These are phyloP conservation scores for Mus spretus DNA, from an alignment of 2,797 vertebrate species.

Conservation along the genomic window DNA sequence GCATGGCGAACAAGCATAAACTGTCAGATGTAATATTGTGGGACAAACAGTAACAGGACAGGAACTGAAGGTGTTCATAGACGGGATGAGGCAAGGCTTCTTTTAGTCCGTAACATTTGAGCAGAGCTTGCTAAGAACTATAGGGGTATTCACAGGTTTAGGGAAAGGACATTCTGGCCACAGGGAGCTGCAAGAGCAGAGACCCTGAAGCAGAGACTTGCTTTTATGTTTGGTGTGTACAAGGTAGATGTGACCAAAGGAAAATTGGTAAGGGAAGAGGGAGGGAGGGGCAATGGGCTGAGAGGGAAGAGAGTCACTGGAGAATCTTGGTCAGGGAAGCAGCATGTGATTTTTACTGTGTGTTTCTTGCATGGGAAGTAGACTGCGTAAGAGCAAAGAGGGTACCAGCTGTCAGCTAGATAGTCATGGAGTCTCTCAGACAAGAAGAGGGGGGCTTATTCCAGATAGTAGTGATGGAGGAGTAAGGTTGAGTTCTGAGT, in stretches of 20 bases:
- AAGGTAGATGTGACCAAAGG: not conserved
- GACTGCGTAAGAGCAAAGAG: not conserved
- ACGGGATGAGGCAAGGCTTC: not conserved
- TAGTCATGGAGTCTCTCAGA: not conserved
- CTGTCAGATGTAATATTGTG: not conserved
- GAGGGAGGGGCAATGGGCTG: not conserved
- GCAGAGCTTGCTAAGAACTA: constrained; percentile 8
- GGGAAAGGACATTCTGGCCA: not conserved
- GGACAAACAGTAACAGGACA: not conserved
- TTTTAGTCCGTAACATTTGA: not conserved
- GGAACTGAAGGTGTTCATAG: not conserved
- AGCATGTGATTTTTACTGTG: constrained; percentile 14
- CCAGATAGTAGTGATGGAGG: not conserved
- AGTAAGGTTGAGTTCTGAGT: not conserved
- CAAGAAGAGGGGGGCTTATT: not conserved
- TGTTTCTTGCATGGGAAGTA: not conserved
- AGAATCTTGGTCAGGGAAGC: not conserved
- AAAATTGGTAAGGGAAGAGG: not conserved
- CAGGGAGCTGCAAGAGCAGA: not conserved
- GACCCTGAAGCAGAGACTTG: not conserved
- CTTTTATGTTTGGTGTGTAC: not conserved
- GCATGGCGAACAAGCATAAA: not conserved
- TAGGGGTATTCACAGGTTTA: not conserved
- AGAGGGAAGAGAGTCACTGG: not conserved
- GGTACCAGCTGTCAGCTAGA: not conserved